Evolutionary conservation across 35 echinoderm and acorn worm genomes (phyloP).

Genomic region (Ptychodera flava): DNA sequence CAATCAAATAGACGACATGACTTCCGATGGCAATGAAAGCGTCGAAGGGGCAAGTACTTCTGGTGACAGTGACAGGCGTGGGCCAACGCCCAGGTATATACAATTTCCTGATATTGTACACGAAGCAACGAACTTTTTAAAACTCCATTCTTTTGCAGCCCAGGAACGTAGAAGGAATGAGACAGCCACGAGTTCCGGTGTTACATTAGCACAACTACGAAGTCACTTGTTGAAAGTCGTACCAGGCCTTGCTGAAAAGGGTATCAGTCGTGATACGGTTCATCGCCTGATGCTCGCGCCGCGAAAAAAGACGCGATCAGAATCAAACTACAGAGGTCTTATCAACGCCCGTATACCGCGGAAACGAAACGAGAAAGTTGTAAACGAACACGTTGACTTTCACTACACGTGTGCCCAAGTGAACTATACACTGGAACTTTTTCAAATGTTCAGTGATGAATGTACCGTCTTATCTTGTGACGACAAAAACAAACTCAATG

Average conservation of each 20-base stretch:
- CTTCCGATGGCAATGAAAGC: no score
- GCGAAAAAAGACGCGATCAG: neutral
- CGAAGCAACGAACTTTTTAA: constrained; percentile 15
- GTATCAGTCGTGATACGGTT: neutral
- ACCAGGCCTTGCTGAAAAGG: constrained; percentile 6
- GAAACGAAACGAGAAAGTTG: constrained; percentile 17
- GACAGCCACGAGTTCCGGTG: constrained; percentile 6
- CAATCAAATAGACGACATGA: no score
- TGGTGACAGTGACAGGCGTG: neutral
- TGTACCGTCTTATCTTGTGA: constrained; percentile 26
- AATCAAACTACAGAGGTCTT: neutral
- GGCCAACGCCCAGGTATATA: constrained; percentile 7
- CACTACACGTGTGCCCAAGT: constrained; percentile 5
- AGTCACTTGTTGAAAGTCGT: constrained; percentile 10
- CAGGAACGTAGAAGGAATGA: constrained; percentile 9
- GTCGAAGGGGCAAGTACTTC: no score
- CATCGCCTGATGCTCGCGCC: constrained; percentile 6
- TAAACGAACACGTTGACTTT: neutral
- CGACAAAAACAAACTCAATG: constrained; percentile 31
- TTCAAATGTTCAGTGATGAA: neutral
- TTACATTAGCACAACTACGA: neutral
- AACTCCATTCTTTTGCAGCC: constrained; percentile 10
- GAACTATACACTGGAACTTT: constrained; percentile 2
- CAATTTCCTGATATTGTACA: constrained; percentile 7
- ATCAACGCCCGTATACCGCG: constrained; percentile 21